Evolutionary conservation across 2,888 invertebrate species (phyloP), one percentile per base, ranked within the genome.

Genomic region (Periphyllus acericola): DNA sequence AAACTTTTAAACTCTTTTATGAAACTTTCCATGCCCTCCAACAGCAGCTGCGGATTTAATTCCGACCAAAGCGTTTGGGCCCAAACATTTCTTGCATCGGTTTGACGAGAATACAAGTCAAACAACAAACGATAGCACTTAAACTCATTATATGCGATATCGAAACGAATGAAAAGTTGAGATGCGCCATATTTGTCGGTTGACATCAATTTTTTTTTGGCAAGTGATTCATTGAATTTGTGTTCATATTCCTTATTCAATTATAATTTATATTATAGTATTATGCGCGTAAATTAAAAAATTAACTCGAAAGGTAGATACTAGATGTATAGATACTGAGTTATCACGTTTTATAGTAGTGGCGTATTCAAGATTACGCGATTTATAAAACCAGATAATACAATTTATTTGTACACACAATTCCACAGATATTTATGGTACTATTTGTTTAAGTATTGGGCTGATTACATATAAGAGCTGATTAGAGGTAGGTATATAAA

Each of bases 11-110:
- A 96, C 90, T 95, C 95, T 90, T 95, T 95, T 89, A 97, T 93
- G 92, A 95, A 97, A 89, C 93, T 94, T 90, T 98, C 97, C 90
- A 98, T 97, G 6, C 97, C 97, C 89, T 97, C 96, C 17, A 96
- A 92, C 72, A 98, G 92, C 0, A 95, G 94, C 90, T 96, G 95
- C 1, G 98, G 95, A 92, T 97, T 96, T 81, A 98, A 92, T 91
- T 98, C 95, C 14, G 93, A 94, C 98, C 98, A 98, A 21, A 97
- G 91, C 0, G 96, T 97, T 91, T 95, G 95, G 0, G 96, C 95
- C 98, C 98, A 98, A 9, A 93, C 90, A 90, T 96, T 96, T 74
- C 96, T 93, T 0, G 95, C 93, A 32, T 80, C 89, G 84, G 95
- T 95, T 91, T 97, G 96, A 1, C 94, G 93, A 90, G 94, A 94